Base-by-base conservation (phyloP, 2,797 vertebrate species). In the Bufotes viridis region DNA sequence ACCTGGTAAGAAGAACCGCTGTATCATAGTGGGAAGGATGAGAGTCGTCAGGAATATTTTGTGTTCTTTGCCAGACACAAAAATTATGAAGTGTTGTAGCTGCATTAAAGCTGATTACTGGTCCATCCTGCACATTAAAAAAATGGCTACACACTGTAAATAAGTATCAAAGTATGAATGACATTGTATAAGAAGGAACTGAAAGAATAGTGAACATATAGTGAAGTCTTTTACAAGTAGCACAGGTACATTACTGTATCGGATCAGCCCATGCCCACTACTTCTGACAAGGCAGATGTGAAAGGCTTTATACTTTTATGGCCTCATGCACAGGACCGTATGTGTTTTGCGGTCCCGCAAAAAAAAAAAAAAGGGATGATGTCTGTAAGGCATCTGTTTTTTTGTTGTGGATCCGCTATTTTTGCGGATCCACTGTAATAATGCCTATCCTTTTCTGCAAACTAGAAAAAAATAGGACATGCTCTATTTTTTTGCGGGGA, bases 1-100 rank as follows among this genome's bases (percentile, higher is more conserved):
- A 99, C 98, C 98, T 97, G 88, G 98, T 99, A 90, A 99, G 97
- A 88, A 99, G 98, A 90, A 99, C 96, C 10, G 98, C 97, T 0
- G 98, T 99, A 91, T 99, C 98, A 0, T 99, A 97, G 92, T 99
- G 98, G 81, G 95, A 96, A 34, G 98, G 97, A 90, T 99, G 95
- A 87, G 95, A 92, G 94, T 99, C 98, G 13, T 99, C 98, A 89
- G 94, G 93, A 87, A 95, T 88, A 61, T 99, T 99, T 90, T 99
- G 97, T 51, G 92, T 93, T 91, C 98, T 97, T 90, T 99, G 98
- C 98, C 98, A 99, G 88, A 97, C 93, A 76, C 98, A 99, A 93
- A 99, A 99, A 93, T 98, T 99, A 92, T 95, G 97, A 72, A 99
- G 95, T 0, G 98, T 99, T 0, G 96, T 96, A 88, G 97, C 97